Base-by-base conservation (phyloP, 2,113 vertebrate species). In the Australoheros scitulus region DNA sequence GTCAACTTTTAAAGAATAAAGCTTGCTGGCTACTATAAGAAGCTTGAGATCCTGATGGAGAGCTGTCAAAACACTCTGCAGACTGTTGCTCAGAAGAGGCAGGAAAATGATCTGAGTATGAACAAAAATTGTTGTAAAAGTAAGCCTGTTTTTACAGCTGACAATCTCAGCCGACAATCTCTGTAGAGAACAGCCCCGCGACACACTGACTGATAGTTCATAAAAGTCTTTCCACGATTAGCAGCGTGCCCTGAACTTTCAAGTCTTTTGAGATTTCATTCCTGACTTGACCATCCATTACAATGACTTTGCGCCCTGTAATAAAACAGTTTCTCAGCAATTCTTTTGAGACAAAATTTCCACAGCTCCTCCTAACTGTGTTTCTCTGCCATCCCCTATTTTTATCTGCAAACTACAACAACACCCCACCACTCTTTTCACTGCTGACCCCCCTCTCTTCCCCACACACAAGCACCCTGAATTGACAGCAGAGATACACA, bases 401-500 rank as follows among this genome's bases (percentile, higher is more conserved):
- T 82, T 80, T 52, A 64, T 85, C 60, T 43, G 10, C 64, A 61
- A 61, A 74, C 4, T 5, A 29, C 20, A 52, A 55, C 50, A 47
- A 50, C 63, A 29, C 29, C 11, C 32, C 55, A 26, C 3, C 70
- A 68, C 5, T 10, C 47, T 57, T 65, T 47, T 50, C 34, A 10
- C 11, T 11, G 58, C 26, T 58, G 36, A 72, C 60, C 72, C 17
- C n/a, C 56, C 72, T 68, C 14, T 32, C 68, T 59, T 86, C n/a
- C 14, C 11, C 61, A 76, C 20, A 17, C 38, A 70, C 29, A 65
- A 85, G 72, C 86, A 88, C 80, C 57, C 65, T 85, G 65, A 87
- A 34, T 41, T 91, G 93, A 94, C 89, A 91, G 87, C 84, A 78
- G 77, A 43, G 83, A 86, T 70, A 74, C 80, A 72, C 52, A 91